Evolutionary conservation across 1,140 invertebrate genomes (phyloP), one percentile per base, ranked within the genome.

Genomic region (Drosophila nigrodunni): DNA sequence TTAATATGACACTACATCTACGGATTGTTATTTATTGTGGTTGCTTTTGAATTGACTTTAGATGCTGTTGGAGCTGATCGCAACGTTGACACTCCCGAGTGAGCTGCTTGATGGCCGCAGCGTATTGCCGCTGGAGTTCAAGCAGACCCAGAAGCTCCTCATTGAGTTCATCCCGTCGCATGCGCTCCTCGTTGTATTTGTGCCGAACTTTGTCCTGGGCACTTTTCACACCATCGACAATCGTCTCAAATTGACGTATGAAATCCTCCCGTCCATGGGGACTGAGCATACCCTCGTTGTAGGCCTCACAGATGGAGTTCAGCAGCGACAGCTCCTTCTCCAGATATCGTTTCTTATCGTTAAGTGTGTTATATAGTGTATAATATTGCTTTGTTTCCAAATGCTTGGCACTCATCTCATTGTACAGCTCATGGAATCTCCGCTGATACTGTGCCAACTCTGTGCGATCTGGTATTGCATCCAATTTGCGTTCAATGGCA

Each of bases 321-420:
- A 99, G 93, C 44, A 99, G 93, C 18, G 96, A 95, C 44, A 99
- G 94, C 93, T 99, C 98, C 92, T 98, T 99, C 50, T 95, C 96
- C 71, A 99, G 94, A 93, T 99, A 99, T 30, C 96, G 93, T 92
- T 97, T 97, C 4, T 97, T 97, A 93, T 99, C 98, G 92, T 98
- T 96, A n/a, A 99, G 93, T 5, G 97, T 98, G 93, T 99, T 99
- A 92, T 98, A 98, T 59, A 99, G 94, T 34, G 97, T 98, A 91
- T 98, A 99, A 94, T 98, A 98, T 93, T 99, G 97, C 92, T 99
- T 99, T 0, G 98, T 99, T 94, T 99, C 98, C 91, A 97, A 96
- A 87, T 99, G 98, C 86, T 98, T 99, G 30, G 96, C 96, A 68
- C 97, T 96, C 91, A 99, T 96, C 95, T 98, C 98, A 94, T 98